A percentile compares a stretch with the other conserved stretches of the same genome.
Evolutionary conservation across 2,888 invertebrate species (phyloP).

Genomic region (Aporophyla lueneburgensis): DNA sequence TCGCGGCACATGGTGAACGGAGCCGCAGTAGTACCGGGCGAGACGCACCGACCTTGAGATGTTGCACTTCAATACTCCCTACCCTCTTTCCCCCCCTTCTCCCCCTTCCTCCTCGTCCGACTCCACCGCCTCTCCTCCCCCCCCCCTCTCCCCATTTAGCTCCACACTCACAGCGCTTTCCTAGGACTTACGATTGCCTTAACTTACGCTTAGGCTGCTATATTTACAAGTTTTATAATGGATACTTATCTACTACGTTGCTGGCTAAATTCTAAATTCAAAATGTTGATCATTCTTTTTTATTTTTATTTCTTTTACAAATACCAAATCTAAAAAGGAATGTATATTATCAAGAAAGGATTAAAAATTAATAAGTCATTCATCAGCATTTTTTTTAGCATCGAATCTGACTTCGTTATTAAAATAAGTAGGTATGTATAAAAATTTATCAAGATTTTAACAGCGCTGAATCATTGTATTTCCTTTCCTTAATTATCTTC

Average conservation of each 20-base stretch:
- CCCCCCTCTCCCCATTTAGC: constrained; percentile 47
- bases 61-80: constrained; percentile 77
- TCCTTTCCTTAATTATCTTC: constrained; percentile 45
- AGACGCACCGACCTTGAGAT: constrained; percentile 83
- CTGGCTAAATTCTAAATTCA: constrained; percentile 51
- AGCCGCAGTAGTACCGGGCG: constrained; percentile 68
- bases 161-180: constrained; percentile 58
- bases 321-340: constrained; percentile 19
- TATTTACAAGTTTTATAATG: constrained; percentile 64
- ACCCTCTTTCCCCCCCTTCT: constrained; percentile 48
- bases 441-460: constrained; percentile 48
- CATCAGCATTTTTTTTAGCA: background rate
- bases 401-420: constrained; percentile 5
- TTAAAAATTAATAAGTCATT: constrained; percentile 16
- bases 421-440: constrained; percentile 21
- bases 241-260: constrained; percentile 42
- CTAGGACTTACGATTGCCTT: constrained; percentile 65
- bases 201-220: constrained; percentile 60
- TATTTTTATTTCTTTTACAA: constrained; percentile 34
- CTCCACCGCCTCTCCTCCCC: constrained; percentile 18
- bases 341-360: constrained; percentile 6
- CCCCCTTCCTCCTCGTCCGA: constrained; percentile 36
- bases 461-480: constrained; percentile 50
- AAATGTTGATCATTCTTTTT: constrained; percentile 28
- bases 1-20: constrained; percentile 54